These are phyloP conservation scores for Nomada fucata DNA, from an alignment of 2,888 invertebrate species.

Conservation along the genomic window DNA sequence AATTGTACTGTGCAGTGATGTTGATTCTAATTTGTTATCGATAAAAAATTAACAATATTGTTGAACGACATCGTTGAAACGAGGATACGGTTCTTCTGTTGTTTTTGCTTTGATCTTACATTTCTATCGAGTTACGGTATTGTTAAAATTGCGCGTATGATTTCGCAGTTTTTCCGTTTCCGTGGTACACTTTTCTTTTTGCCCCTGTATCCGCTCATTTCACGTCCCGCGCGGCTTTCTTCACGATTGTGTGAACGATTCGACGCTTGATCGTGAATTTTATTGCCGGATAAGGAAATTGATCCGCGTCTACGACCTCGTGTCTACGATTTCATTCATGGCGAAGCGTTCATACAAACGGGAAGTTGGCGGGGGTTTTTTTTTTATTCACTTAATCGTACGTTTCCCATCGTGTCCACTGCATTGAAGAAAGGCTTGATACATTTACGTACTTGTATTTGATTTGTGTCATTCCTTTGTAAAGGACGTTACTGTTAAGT, in stretches of 20 bases:
- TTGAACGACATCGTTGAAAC: no score
- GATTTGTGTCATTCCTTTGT: no score
- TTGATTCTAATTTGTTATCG: neutral
- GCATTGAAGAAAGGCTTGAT: no score
- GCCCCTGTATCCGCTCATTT: slow-evolving; percentile 3
- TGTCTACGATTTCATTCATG: slow-evolving; percentile 24
- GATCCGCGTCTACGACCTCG: slow-evolving; percentile 22
- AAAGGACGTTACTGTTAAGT: no score
- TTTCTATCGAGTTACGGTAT: neutral
- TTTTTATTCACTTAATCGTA: neutral
- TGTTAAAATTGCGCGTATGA: slow-evolving; percentile 26
- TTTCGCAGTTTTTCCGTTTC: slow-evolving; percentile 20
- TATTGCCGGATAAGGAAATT: slow-evolving; percentile 39
- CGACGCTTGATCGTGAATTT: slow-evolving; percentile 62
- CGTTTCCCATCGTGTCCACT: neutral
- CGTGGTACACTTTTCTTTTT: slow-evolving; percentile 9
- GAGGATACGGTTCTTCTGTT: no score
- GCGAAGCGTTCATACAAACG: neutral
- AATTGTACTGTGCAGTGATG: neutral
- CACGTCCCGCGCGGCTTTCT: slow-evolving; percentile 42
- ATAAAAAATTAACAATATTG: no score
- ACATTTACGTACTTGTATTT: no score
- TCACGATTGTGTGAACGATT: slow-evolving; percentile 53
- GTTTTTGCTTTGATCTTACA: slow-evolving; percentile 13
- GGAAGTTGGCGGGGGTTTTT: neutral